Evolutionary conservation across 2,113 vertebrate species (phyloP).

Genomic region (Takifugu flavidus): DNA sequence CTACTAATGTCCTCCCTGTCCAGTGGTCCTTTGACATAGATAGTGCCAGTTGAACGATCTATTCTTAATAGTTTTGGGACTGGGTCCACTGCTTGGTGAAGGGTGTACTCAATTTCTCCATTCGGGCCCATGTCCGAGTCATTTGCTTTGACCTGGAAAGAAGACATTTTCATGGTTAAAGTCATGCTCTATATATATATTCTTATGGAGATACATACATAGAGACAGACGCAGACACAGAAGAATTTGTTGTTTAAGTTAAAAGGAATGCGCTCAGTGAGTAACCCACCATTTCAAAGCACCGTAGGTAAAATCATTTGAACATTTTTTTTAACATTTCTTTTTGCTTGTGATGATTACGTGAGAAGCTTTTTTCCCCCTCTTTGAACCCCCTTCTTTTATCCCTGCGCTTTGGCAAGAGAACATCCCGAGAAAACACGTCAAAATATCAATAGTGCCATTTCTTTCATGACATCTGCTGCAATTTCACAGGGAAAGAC

Average conservation of each 20-base stretch:
- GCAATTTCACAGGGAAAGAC: constrained; percentile 14
- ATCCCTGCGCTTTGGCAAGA: background rate
- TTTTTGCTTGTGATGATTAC: constrained; percentile 23
- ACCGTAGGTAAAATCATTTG: constrained; percentile 12
- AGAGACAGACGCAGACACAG: background rate
- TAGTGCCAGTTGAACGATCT: constrained; percentile 86
- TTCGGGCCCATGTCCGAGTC: constrained; percentile 95
- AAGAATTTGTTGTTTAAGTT: background rate
- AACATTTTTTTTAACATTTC: constrained; percentile 10
- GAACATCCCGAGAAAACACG: constrained; percentile 25
- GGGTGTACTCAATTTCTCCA: constrained; percentile 94
- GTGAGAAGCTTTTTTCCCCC: background rate
- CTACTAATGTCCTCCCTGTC: constrained; percentile 91
- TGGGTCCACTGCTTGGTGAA: constrained; percentile 90
- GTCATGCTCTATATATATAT: constrained; percentile 11
- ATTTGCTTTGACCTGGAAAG: constrained; percentile 88
- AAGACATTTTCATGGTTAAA: constrained; percentile 43
- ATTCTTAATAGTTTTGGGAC: constrained; percentile 89
- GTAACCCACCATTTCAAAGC: constrained; percentile 20
- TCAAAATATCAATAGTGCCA: constrained; percentile 16
- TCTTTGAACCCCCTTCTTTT: background rate
- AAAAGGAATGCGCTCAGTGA: constrained; percentile 20
- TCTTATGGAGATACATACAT: background rate
- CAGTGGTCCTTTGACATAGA: constrained; percentile 91
- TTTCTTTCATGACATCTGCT: constrained; percentile 22